Base-by-base conservation (phyloP, 2,797 vertebrate species). In the Lerista edwardsae region DNA sequence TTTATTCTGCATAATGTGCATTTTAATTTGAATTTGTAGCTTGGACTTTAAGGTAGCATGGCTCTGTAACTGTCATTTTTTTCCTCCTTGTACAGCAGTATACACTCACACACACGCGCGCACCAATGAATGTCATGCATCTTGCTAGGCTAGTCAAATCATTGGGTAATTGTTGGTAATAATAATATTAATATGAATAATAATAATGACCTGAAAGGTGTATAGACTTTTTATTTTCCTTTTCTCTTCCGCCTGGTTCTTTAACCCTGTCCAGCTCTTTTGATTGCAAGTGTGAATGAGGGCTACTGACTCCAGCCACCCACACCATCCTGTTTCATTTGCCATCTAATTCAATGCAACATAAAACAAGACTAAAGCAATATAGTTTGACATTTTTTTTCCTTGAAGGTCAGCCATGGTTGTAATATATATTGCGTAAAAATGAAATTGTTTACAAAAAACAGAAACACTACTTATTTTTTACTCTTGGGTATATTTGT, bases 1-100 rank as follows among this genome's bases (percentile, higher is more conserved):
- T 87, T 93, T 80, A 55, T 86, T 91, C 94, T 96, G 93, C 92
- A 93, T 96, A 83, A 89, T 83, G 93, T 95, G 95, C 92, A 93
- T 94, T 94, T 92, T 96, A 88, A 96, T 97, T 97, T 97, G 93
- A 96, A 96, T 96, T 95, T 93, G 95, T 97, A 98, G 98, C 97
- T 97, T 98, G 97, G 97, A 97, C 97, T 98, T 98, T 98, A 98
- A 99, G 98, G 98, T 98, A 98, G 98, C 97, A 98, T 98, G 98
- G 98, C 97, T 98, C 97, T 96, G 92, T 97, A 96, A 96, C 96
- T 97, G 96, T 97, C 91, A 97, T 96, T 93, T 96, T 91, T 96
- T 96, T 88, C 94, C 97, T 73, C 67, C 96, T 97, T 96, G 96
- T 95, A 96, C 97, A 96, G 97, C 97, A 96, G 94, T 96, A 94